Evolutionary conservation across 2,888 invertebrate genomes (phyloP), one percentile per base, ranked within the genome.

Genomic region (Epinotia brunnichana): DNA sequence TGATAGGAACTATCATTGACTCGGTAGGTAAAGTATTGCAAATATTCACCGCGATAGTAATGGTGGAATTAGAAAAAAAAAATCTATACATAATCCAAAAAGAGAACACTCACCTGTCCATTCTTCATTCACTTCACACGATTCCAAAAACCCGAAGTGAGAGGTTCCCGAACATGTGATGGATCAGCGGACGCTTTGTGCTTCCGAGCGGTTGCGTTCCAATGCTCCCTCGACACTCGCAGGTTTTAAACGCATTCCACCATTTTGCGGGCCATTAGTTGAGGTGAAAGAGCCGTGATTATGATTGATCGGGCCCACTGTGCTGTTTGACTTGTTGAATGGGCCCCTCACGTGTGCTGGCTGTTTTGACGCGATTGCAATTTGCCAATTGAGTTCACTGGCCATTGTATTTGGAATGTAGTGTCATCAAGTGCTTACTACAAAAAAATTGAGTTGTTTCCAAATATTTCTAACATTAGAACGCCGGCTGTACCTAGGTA

Each of bases 251-350:
- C 92, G 90, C 88, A 91, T 87, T 86, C 88, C 86, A 78, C 87
- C 88, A 90, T 93, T 92, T 92, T 84, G 91, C 90, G 93, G 86
- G 82, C 91, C 93, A 93, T 93, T 93, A 92, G 91, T 85, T 86
- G 88, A 90, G 85, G 90, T 91, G 91, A 92, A 93, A 92, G 91
- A 90, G 85, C 90, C 79, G 85, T 92, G 90, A 92, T 92, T 93
- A 92, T 93, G 93, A 93, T 93, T 91, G 92, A 93, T 93, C 84
- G 88, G 77, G 80, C 77, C 76, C 84, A 90, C 90, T 89, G 89
- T 87, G 86, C 84, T 83, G 78, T 82, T 85, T 86, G 89, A 91
- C 91, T 92, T 91, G 91, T 90, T 91, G 90, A 91, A 91, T 88
- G 84, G 87, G 77, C 79, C 82, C 84, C 86, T 89, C 85, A 88